Percentiles rank a stretch among this genome's conserved stretches.
Conservation (phyloP, 2,113 vertebrate species). For the Laterallus jamaicensis region DNA sequence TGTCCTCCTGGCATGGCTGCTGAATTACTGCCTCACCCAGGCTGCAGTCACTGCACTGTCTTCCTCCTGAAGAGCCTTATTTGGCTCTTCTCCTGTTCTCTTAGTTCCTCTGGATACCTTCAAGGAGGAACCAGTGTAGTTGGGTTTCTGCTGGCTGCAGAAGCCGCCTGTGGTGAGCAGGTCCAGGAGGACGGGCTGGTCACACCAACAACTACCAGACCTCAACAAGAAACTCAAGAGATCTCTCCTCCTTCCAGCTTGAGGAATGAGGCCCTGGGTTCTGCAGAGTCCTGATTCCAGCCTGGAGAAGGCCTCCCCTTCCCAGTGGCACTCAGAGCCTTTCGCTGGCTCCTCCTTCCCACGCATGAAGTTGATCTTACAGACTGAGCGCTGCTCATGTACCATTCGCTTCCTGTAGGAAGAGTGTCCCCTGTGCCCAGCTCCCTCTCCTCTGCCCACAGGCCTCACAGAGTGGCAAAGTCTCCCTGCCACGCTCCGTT, state of each 20-base stretch:
- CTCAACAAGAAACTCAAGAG: too few species aligned
- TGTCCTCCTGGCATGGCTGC: not conserved
- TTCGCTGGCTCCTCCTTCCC: rapidly evolving
- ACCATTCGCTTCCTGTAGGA: not conserved
- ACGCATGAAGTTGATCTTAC: rapidly evolving
- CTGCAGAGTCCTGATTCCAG: not conserved
- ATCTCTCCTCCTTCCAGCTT: too few species aligned
- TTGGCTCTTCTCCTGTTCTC: not conserved
- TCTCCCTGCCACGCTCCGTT: conserved; percentile 91
- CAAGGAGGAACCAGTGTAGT: not conserved
- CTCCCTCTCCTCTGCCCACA: conserved; percentile 57
- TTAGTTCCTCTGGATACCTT: not conserved
- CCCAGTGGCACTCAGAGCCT: not conserved
- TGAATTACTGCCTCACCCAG: not conserved
- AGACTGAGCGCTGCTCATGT: rapidly evolving
- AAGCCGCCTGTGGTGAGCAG: not conserved
- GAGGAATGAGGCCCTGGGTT: too few species aligned
- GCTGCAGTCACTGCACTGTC: not conserved
- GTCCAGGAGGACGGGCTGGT: not conserved
- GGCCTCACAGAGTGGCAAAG: conserved; percentile 94
- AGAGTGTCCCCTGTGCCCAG: not conserved
- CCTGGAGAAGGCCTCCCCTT: not conserved
- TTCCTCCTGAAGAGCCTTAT: not conserved
- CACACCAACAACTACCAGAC: not conserved
- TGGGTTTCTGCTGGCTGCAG: not conserved